Conservation (phyloP, 2,888 invertebrate species). For the Ditula angustiorana region DNA sequence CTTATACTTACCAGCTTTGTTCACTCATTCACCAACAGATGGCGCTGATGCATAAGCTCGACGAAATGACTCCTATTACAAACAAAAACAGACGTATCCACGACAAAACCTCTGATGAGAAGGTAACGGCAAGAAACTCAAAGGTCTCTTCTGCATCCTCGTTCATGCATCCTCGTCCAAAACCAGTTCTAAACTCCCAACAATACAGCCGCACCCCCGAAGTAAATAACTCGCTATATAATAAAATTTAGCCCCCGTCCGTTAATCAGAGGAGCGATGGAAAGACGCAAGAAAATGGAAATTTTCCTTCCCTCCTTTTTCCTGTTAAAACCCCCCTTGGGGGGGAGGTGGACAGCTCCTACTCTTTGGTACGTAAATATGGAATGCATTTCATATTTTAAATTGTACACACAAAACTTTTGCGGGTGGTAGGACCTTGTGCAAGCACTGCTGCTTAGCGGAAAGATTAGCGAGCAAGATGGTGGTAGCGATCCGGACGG, state of each 20-base stretch:
- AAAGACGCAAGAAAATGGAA: slow-evolving; percentile 85
- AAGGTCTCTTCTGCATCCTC: too few species aligned
- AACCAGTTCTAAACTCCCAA: slow-evolving; percentile 48
- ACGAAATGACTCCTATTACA: too few species aligned
- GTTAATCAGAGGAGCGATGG: slow-evolving; percentile 80
- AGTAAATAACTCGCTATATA: slow-evolving; percentile 78
- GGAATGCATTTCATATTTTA: slow-evolving; percentile 28
- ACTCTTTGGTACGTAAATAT: slow-evolving; percentile 47
- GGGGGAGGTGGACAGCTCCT: slow-evolving; percentile 70
- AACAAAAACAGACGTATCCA: too few species aligned
- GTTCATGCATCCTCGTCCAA: background rate
- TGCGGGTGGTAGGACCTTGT: too few species aligned
- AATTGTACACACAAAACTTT: background rate
- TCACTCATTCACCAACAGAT: too few species aligned
- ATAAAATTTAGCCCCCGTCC: slow-evolving; percentile 83
- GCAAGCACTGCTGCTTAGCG: too few species aligned
- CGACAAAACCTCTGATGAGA: too few species aligned
- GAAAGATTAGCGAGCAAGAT: too few species aligned
- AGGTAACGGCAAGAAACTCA: too few species aligned
- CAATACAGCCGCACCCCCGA: slow-evolving; percentile 59
- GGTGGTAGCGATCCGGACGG: too few species aligned
- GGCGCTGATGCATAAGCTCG: too few species aligned
- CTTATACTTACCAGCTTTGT: too few species aligned
- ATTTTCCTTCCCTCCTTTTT: slow-evolving; percentile 86
- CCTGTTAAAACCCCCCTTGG: slow-evolving; percentile 71